Conservation (phyloP, 92 coral and sea anemone species). For the Diadumene lineata region DNA sequence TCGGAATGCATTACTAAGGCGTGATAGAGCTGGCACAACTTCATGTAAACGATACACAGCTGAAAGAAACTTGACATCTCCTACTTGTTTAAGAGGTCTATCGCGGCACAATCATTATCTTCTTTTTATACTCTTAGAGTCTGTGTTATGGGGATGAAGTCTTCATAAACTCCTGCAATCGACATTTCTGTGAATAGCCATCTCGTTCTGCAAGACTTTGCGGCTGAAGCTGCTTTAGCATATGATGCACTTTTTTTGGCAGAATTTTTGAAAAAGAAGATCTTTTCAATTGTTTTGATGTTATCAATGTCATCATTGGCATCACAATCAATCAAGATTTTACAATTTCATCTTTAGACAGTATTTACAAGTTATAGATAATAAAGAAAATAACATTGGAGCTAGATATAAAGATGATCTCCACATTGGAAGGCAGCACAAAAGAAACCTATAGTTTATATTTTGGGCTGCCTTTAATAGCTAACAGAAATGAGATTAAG, state of each 20-base stretch:
- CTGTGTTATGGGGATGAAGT: conserved; percentile 56
- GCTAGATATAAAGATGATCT: too few species aligned
- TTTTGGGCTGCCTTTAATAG: too few species aligned
- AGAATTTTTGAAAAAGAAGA: conserved; percentile 63
- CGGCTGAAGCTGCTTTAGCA: conserved; percentile 59
- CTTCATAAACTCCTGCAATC: conserved; percentile 67
- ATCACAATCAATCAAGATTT: too few species aligned
- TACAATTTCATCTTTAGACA: too few species aligned
- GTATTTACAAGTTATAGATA: too few species aligned
- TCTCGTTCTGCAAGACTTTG: conserved; percentile 60
- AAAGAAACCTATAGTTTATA: too few species aligned
- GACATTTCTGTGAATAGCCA: conserved; percentile 59
- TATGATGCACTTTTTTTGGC: conserved; percentile 65
- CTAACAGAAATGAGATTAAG: too few species aligned
- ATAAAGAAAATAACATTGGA: too few species aligned
- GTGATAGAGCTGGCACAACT: conserved; percentile 59
- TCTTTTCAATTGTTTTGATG: conserved; percentile 51
- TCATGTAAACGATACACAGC: conserved; percentile 49
- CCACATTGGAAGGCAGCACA: too few species aligned
- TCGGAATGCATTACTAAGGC: conserved; percentile 60
- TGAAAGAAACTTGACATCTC: conserved; percentile 58
- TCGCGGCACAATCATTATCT: conserved; percentile 55
- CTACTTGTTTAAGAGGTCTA: conserved; percentile 52
- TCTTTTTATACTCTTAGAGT: conserved; percentile 56
- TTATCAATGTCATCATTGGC: conserved; percentile 51